These are phyloP conservation scores for Pseudococcus viburni DNA, from an alignment of 2,888 invertebrate species.

Conservation along the genomic window DNA sequence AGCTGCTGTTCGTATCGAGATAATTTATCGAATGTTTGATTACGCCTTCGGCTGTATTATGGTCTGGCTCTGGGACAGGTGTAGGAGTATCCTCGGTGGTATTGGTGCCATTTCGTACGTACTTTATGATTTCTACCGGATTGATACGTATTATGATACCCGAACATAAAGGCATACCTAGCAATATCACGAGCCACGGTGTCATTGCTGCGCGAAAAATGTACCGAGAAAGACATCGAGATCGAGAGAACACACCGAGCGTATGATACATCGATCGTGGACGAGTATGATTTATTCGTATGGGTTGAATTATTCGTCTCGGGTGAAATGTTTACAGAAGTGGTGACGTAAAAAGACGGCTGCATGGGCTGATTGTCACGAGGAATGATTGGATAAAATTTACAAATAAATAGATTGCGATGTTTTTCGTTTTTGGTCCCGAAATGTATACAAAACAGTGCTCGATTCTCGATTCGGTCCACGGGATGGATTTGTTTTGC, in stretches of 20 bases:
- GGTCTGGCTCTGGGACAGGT: neutral
- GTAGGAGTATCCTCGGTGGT: neutral
- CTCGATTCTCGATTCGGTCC: too few relatives aligned
- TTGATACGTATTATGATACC: constrained; percentile 44
- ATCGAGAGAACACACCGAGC: neutral
- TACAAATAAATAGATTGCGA: neutral
- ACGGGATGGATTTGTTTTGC: too few relatives aligned
- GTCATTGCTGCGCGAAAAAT: neutral
- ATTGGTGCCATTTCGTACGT: neutral
- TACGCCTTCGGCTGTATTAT: neutral
- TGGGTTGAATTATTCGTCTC: neutral
- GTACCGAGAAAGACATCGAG: neutral
- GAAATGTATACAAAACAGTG: too few relatives aligned
- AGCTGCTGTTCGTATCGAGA: constrained; percentile 72
- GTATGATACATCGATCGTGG: neutral
- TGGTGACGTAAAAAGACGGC: neutral
- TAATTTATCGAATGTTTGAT: neutral
- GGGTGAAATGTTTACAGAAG: neutral
- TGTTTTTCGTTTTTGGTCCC: too few relatives aligned
- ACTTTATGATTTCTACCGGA: constrained; percentile 13
- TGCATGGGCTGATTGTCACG: neutral
- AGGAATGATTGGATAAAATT: neutral
- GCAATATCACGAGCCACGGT: neutral
- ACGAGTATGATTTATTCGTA: neutral
- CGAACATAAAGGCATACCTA: neutral